A percentile compares a stretch with the other conserved stretches of the same genome.
Evolutionary conservation across 1,140 invertebrate genomes (phyloP).

Genomic region (Stegodyphus mimosarum): DNA sequence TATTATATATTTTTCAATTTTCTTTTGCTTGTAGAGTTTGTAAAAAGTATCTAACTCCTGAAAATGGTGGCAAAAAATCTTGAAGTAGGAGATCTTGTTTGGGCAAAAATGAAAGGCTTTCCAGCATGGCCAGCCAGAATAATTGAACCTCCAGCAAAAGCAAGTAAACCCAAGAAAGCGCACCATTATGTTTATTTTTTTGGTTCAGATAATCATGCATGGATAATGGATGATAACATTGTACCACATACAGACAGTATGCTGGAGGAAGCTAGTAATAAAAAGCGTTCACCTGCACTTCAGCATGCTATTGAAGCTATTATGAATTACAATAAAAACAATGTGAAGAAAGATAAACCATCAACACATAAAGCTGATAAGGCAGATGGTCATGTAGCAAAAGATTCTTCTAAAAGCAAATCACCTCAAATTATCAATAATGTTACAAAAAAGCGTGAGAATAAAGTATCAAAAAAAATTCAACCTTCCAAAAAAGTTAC

Average conservation of each 20-base stretch:
- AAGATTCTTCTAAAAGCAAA: not conserved
- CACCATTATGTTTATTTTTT: constrained; percentile 91
- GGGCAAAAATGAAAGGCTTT: constrained; percentile 68
- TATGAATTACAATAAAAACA: not conserved
- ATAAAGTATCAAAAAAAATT: not conserved
- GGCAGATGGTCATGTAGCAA: not conserved
- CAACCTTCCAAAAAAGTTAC: not conserved
- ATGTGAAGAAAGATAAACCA: not conserved
- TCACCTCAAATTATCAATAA: not conserved
- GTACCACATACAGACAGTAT: constrained; percentile 79
- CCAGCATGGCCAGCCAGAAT: constrained; percentile 66
- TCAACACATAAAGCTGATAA: not conserved
- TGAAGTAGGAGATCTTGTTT: constrained; percentile 64
- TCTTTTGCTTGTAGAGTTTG: too few relatives aligned
- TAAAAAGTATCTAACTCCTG: too few relatives aligned
- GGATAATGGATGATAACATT: constrained; percentile 75
- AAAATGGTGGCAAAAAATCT: constrained; percentile 40
- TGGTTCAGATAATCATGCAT: constrained; percentile 86
- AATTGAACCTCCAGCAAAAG: constrained; percentile 66
- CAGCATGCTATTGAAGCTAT: constrained; percentile 19
- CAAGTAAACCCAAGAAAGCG: not conserved
- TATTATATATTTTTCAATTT: too few relatives aligned
- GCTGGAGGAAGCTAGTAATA: not conserved
- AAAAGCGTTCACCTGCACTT: not conserved
- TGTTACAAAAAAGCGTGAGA: not conserved